These are phyloP conservation scores for Geopemphigus sp. DNA, from an alignment of 1,140 invertebrate species.

Conservation along the genomic window DNA sequence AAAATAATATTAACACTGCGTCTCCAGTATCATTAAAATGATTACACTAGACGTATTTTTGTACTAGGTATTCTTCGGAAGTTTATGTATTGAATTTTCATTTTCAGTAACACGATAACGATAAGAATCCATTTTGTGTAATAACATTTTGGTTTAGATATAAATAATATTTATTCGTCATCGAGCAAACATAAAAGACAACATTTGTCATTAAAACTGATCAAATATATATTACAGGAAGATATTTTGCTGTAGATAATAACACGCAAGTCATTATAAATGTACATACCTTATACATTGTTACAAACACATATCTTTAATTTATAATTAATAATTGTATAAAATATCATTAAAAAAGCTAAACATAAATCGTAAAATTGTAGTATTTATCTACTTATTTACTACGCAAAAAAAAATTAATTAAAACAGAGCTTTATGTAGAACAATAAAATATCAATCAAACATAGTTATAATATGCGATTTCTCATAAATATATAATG, in stretches of 20 bases:
- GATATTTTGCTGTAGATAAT: not conserved
- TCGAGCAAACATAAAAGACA: slow-evolving; percentile 6
- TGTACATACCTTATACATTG: not conserved
- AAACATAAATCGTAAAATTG: no score
- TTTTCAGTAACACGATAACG: not conserved
- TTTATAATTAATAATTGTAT: not conserved
- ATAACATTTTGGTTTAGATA: not conserved
- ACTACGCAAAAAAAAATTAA: not conserved
- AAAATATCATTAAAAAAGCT: not conserved
- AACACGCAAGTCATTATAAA: not conserved
- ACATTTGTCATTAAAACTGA: slow-evolving; percentile 9
- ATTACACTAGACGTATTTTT: slow-evolving; percentile 1
- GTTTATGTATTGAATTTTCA: not conserved
- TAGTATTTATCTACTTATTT: no score
- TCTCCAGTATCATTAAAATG: not conserved
- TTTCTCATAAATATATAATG: not conserved
- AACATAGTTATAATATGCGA: not conserved
- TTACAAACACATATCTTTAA: not conserved
- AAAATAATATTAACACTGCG: not conserved
- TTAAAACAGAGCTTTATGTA: not conserved
- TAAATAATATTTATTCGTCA: slow-evolving; percentile 23
- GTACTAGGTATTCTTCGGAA: not conserved
- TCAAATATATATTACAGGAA: not conserved
- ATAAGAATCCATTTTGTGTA: not conserved
- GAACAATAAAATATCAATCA: not conserved